Evolutionary conservation across 2,888 invertebrate species (phyloP), one percentile per base, ranked within the genome.

Genomic region (Sphinx pinastri): DNA sequence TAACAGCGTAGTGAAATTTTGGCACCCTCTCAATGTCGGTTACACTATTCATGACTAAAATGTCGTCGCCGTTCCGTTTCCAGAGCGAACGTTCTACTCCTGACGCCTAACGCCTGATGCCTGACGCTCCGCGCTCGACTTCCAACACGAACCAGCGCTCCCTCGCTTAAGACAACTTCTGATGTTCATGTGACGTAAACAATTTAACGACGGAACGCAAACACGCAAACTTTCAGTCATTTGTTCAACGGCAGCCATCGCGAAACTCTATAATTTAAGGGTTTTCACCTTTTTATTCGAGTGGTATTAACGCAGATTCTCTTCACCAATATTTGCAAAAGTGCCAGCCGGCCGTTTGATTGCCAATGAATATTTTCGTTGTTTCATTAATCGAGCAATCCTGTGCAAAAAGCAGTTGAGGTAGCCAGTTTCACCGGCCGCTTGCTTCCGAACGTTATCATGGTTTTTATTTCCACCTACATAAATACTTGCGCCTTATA

Each of bases 311-410:
- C 79, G 80, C 81, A 85, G 81, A 84, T 84, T 85, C 82, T 79
- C 82, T 83, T 75, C 79, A 78, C 78, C 79, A 88, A 87, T 88
- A 87, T 88, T 88, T 87, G 83, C 75, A 70, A 77, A 82, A 81
- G 81, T 81, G 78, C 80, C 77, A 81, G 77, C 76, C 72, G 79
- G 75, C 75, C 86, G 84, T 87, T 85, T 86, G 85, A 85, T 88
- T 85, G 84, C 84, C 82, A 83, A 83, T 85, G 83, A 86, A 85
- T 85, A 84, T 84, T 86, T 86, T 81, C 82, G 81, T 77, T 83
- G 80, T 82, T 85, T 80, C 81, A 85, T 84, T 84, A 86, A 84
- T 80, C 81, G 81, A 79, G 79, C 80, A 79, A 81, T 79, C 74
- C 76, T 77, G 78, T 71, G 77, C 77, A 81, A 83, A 82, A 82